A percentile compares a stretch with the other conserved stretches of the same genome.
phyloP scores from a whole-genome alignment of 2,797 vertebrate genomes.

The Galaxias olidus region DNA sequence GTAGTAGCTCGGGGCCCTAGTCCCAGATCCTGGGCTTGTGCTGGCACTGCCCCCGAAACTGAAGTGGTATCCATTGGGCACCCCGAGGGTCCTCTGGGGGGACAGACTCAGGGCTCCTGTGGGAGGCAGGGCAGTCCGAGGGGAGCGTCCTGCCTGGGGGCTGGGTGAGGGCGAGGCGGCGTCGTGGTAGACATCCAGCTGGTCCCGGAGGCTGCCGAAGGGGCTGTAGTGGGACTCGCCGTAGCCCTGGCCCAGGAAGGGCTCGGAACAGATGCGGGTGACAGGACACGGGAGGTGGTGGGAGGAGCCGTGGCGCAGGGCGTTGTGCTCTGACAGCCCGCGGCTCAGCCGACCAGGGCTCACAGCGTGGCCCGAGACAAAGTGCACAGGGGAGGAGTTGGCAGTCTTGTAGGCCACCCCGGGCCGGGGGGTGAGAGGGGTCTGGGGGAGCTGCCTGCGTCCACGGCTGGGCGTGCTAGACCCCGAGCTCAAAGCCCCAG shows the following conservation, averaged over 20 bases:
- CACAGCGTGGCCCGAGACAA: constrained; percentile 72
- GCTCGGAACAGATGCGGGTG: constrained; percentile 87
- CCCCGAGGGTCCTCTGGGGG: constrained; percentile 81
- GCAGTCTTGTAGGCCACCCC: constrained; percentile 94
- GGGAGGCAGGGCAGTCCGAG: constrained; percentile 79
- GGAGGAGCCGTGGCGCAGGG: constrained; percentile 77
- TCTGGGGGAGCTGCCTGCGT: constrained; percentile 95
- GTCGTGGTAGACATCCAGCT: constrained; percentile 87
- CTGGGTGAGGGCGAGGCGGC: constrained; percentile 61
- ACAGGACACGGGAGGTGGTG: constrained; percentile 72
- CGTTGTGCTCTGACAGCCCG: constrained; percentile 89
- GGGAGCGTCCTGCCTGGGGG: constrained; percentile 77
- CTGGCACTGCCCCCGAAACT: constrained; percentile 78
- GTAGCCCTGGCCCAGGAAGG: constrained; percentile 75
- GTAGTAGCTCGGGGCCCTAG: constrained; percentile 81
- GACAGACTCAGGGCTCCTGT: constrained; percentile 81
- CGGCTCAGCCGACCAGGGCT: constrained; percentile 87
- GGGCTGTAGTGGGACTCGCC: constrained; percentile 51
- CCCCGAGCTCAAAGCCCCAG: constrained; percentile 84
- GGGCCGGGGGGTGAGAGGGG: constrained; percentile 88
- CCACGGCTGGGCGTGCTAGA: constrained; percentile 88
- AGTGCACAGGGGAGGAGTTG: constrained; percentile 90
- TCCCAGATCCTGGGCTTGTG: constrained; percentile 62
- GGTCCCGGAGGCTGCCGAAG: constrained; percentile 72
- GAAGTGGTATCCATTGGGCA: constrained; percentile 91